phyloP scores from a whole-genome alignment of 2,888 invertebrate species.

The Saturnia pavonia region DNA sequence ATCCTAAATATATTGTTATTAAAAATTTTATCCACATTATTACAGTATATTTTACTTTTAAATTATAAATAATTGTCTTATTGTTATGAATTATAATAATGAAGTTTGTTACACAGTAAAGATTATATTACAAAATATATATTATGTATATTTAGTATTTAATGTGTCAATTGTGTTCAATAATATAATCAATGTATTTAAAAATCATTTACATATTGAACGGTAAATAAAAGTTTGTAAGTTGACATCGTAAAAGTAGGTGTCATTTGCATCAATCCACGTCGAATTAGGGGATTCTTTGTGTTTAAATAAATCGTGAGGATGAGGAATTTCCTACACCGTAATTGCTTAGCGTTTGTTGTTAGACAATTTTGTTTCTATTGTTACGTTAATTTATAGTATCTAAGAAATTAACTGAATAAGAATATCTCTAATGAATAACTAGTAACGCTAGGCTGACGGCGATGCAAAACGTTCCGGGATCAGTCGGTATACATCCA shows the following conservation, averaged over 20 bases:
- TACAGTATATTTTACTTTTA: too few relatives aligned
- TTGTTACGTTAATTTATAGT: constrained; percentile 24
- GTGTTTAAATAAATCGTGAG: constrained; percentile 53
- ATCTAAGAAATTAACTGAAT: neutral
- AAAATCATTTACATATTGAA: neutral
- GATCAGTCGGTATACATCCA: too few relatives aligned
- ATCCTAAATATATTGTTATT: too few relatives aligned
- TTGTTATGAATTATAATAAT: too few relatives aligned
- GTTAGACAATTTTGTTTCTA: constrained; percentile 29
- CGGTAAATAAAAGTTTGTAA: constrained; percentile 19
- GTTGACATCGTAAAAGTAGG: constrained; percentile 15
- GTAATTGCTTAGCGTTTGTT: constrained; percentile 45
- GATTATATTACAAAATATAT: too few relatives aligned
- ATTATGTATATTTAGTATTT: too few relatives aligned
- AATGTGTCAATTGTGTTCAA: neutral
- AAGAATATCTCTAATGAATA: neutral
- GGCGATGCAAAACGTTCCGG: too few relatives aligned
- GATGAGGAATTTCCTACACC: constrained; percentile 42
- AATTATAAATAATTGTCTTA: too few relatives aligned
- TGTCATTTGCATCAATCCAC: constrained; percentile 76
- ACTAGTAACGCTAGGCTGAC: neutral
- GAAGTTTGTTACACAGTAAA: too few relatives aligned
- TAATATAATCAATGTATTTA: neutral
- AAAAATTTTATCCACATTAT: too few relatives aligned
- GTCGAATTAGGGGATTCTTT: constrained; percentile 69